Conservation (phyloP, 2,888 invertebrate genomes). For the Volucella inflata region DNA sequence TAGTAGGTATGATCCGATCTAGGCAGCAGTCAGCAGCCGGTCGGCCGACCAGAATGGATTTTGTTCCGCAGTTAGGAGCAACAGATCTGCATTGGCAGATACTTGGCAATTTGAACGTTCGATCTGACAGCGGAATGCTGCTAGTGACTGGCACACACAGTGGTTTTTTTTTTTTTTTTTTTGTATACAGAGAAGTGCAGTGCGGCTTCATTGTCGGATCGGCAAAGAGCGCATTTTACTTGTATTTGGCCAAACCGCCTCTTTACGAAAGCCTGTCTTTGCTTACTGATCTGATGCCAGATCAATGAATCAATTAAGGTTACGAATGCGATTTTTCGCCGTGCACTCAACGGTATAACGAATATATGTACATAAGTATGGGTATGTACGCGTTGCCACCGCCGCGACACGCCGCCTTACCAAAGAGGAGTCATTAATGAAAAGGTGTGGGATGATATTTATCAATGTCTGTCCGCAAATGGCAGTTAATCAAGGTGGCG, state of each 20-base stretch:
- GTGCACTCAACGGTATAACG: constrained; percentile 31
- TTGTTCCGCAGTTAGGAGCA: constrained; percentile 47
- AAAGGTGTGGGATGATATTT: constrained; percentile 82
- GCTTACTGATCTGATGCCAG: constrained; percentile 67
- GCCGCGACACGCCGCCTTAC: constrained; percentile 9
- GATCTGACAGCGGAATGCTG: constrained; percentile 61
- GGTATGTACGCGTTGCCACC: neutral
- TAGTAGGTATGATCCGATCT: constrained; percentile 26
- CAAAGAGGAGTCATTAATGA: constrained; percentile 66
- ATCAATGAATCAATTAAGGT: constrained; percentile 75
- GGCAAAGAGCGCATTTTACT: constrained; percentile 43
- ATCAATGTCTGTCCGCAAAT: constrained; percentile 79
- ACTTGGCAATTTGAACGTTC: constrained; percentile 59
- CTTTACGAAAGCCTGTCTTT: constrained; percentile 73
- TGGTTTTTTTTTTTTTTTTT: too few species aligned
- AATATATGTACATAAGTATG: too few species aligned
- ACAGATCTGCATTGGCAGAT: constrained; percentile 60
- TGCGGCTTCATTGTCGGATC: constrained; percentile 53
- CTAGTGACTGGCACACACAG: constrained; percentile 11
- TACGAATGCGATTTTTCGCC: constrained; percentile 53
- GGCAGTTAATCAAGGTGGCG: constrained; percentile 74
- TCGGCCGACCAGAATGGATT: constrained; percentile 26
- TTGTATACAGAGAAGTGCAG: neutral
- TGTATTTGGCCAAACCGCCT: constrained; percentile 62
- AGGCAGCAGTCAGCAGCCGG: constrained; percentile 1